These are phyloP conservation scores for Hyla sarda DNA, from an alignment of 2,113 vertebrate species.

Conservation along the genomic window DNA sequence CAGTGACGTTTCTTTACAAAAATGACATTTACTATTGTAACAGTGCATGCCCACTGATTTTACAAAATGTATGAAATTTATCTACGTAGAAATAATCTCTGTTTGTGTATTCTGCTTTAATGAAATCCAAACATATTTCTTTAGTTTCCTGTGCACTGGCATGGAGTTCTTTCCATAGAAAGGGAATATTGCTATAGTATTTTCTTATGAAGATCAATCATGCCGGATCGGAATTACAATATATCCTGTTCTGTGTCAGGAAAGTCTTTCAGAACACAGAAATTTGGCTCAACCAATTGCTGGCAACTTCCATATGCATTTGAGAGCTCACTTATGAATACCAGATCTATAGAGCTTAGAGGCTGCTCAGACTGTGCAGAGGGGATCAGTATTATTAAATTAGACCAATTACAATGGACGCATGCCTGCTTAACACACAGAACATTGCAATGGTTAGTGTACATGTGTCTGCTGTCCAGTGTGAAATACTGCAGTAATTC, in stretches of 20 bases:
- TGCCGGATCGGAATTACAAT: constrained; percentile 6
- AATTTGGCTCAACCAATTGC: constrained; percentile 25
- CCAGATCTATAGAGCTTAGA: constrained; percentile 26
- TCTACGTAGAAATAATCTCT: constrained; percentile 42
- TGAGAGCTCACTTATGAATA: constrained; percentile 37
- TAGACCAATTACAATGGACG: constrained; percentile 29
- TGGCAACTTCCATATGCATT: constrained; percentile 25
- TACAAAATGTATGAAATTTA: constrained; percentile 58
- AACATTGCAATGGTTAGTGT: constrained; percentile 6
- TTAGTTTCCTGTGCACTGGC: constrained; percentile 32
- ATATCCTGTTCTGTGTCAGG: constrained; percentile 47
- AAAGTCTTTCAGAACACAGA: constrained; percentile 25
- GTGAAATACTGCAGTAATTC: neutral
- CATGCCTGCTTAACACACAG: constrained; percentile 27
- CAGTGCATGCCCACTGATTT: constrained; percentile 60
- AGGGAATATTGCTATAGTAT: constrained; percentile 32
- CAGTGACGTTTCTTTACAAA: constrained; percentile 62
- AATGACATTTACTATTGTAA: constrained; percentile 62
- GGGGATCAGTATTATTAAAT: constrained; percentile 46
- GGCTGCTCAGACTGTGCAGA: neutral
- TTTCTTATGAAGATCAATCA: constrained; percentile 47
- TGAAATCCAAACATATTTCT: constrained; percentile 18
- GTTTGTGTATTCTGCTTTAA: constrained; percentile 38
- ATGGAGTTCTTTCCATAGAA: constrained; percentile 1
- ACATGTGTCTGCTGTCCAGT: constrained; percentile 19